phyloP scores from a whole-genome alignment of 2,888 invertebrate genomes.

The Acleris cristana region DNA sequence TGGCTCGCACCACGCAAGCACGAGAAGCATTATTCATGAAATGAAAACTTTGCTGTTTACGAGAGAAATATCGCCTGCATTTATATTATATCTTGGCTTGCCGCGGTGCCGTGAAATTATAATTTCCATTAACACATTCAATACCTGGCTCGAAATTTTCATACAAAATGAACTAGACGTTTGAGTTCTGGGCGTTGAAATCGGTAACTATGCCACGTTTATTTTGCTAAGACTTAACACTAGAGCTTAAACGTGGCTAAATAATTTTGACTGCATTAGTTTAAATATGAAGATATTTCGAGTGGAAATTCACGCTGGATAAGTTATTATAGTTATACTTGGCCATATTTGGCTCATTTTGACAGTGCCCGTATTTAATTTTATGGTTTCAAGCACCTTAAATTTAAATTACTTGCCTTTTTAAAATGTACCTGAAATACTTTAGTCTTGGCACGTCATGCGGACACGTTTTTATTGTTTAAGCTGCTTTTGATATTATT shows the following conservation, averaged over 20 bases:
- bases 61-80: constrained; percentile 33
- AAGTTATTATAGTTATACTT: not conserved
- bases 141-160: too few relatives aligned
- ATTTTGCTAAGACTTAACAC: constrained; percentile 20
- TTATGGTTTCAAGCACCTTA: too few relatives aligned
- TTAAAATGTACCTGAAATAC: too few relatives aligned
- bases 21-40: constrained; percentile 33
- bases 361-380: too few relatives aligned
- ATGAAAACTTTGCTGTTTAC: constrained; percentile 34
- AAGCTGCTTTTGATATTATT: too few relatives aligned
- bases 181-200: too few relatives aligned
- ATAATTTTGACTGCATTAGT: constrained; percentile 14
- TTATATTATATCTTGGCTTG: constrained; percentile 32
- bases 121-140: constrained; percentile 22
- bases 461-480: too few relatives aligned
- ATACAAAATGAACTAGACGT: too few relatives aligned
- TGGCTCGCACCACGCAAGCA: constrained; percentile 12
- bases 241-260: constrained; percentile 12
- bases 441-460: too few relatives aligned
- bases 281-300: not conserved
- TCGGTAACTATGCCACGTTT: constrained; percentile 17
- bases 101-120: constrained; percentile 24
- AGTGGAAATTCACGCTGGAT: not conserved
- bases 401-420: too few relatives aligned
- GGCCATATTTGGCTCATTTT: not conserved